phyloP scores from a whole-genome alignment of 2,113 vertebrate genomes.

The Piliocolobus tephrosceles region DNA sequence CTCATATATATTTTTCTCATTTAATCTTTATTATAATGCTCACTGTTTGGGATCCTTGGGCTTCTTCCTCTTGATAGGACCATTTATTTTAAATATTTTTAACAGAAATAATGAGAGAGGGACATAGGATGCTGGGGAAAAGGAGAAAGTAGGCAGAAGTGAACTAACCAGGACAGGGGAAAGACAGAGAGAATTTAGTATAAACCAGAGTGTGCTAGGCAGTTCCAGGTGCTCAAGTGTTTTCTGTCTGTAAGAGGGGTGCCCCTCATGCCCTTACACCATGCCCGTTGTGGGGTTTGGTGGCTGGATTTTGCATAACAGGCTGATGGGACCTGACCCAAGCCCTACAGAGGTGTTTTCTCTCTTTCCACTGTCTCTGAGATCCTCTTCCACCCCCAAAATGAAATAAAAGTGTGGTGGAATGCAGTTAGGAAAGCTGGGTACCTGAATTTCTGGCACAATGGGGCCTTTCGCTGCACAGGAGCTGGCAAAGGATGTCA shows the following conservation, averaged over 20 bases:
- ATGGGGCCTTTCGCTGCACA: constrained; percentile 92
- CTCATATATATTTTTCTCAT: constrained; percentile 29
- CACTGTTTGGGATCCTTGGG: not conserved
- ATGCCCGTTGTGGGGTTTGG: fast-evolving
- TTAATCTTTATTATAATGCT: constrained; percentile 15
- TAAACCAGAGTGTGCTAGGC: not conserved
- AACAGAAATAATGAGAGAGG: not conserved
- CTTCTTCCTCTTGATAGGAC: constrained; percentile 7
- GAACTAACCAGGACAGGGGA: not conserved
- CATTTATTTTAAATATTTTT: not conserved
- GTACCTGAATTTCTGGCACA: constrained; percentile 97
- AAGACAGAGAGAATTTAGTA: not conserved
- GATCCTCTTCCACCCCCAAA: not conserved
- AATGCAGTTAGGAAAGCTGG: not conserved
- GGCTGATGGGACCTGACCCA: not conserved
- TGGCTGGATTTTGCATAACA: not conserved
- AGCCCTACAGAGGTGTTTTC: not conserved
- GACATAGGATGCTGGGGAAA: not conserved
- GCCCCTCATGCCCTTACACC: not conserved
- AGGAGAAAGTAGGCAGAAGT: not conserved
- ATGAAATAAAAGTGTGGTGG: not conserved
- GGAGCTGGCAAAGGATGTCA: constrained; percentile 94
- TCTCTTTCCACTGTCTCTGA: not conserved
- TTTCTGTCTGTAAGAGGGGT: not conserved
- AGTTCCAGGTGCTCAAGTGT: fast-evolving